Conservation (phyloP, 2,113 vertebrate species). For the Rhombomys opimus region DNA sequence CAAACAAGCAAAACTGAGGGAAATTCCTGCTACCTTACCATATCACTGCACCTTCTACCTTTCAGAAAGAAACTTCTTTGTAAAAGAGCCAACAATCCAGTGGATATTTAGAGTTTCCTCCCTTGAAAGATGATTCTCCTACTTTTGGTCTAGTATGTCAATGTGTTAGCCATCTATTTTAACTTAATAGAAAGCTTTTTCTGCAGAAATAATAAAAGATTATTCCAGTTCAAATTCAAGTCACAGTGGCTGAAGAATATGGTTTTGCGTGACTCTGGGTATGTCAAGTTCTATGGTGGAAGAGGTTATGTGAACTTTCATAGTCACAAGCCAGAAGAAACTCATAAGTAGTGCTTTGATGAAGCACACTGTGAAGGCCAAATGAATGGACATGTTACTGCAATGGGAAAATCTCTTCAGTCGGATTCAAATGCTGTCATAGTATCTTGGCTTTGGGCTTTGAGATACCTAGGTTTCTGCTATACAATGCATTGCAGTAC, state of each 20-base stretch:
- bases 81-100: background rate
- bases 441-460: background rate
- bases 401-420: background rate
- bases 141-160: background rate
- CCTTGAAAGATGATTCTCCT: background rate
- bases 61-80: background rate
- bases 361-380: background rate
- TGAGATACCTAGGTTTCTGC: background rate
- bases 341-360: background rate
- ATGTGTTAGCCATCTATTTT: background rate
- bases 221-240: background rate
- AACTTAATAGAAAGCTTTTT: background rate
- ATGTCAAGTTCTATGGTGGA: background rate
- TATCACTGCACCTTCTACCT: too few species aligned
- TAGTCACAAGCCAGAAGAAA: background rate
- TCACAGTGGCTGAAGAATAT: background rate
- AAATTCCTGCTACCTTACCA: too few species aligned
- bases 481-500: background rate
- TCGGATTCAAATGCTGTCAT: background rate
- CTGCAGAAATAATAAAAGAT: background rate
- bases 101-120: background rate
- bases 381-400: background rate
- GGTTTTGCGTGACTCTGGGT: background rate
- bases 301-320: background rate
- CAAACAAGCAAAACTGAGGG: fast-evolving